Percentiles rank a stretch among this genome's conserved stretches.
phyloP scores from a whole-genome alignment of 1,140 invertebrate species.

The Dryas iulia region DNA sequence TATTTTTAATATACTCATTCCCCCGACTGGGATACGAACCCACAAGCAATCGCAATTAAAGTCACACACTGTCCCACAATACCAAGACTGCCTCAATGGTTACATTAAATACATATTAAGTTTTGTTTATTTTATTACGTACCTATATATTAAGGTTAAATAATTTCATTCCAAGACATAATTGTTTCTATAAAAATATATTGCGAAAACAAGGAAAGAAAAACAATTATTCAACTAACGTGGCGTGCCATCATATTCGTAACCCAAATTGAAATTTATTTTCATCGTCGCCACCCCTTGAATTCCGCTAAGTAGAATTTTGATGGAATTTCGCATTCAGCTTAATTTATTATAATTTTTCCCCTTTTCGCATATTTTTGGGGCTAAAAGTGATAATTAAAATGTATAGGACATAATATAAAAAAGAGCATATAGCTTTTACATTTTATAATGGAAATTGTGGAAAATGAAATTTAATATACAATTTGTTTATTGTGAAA shows the following conservation, averaged over 20 bases:
- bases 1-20: too few relatives aligned
- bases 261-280: slow-evolving; percentile 68
- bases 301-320: slow-evolving; percentile 66
- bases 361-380: slow-evolving; percentile 20
- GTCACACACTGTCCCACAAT: too few relatives aligned
- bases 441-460: neutral
- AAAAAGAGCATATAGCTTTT: slow-evolving; percentile 5
- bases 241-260: slow-evolving; percentile 38
- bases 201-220: slow-evolving; percentile 6
- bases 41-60: too few relatives aligned
- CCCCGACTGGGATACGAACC: too few relatives aligned
- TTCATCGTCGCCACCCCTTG: slow-evolving; percentile 59
- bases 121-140: too few relatives aligned
- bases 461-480: neutral
- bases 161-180: neutral
- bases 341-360: slow-evolving; percentile 48
- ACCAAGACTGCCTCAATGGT: too few relatives aligned
- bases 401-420: neutral
- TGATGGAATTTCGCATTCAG: slow-evolving; percentile 60
- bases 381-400: slow-evolving; percentile 28
- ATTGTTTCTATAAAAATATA: slow-evolving; percentile 3
- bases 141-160: too few relatives aligned
- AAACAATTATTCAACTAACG: slow-evolving; percentile 26
- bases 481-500: neutral
- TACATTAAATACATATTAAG: too few relatives aligned